These are phyloP conservation scores for Machaerirhynchus nigripectus DNA, from an alignment of 2,113 vertebrate species.

Conservation along the genomic window DNA sequence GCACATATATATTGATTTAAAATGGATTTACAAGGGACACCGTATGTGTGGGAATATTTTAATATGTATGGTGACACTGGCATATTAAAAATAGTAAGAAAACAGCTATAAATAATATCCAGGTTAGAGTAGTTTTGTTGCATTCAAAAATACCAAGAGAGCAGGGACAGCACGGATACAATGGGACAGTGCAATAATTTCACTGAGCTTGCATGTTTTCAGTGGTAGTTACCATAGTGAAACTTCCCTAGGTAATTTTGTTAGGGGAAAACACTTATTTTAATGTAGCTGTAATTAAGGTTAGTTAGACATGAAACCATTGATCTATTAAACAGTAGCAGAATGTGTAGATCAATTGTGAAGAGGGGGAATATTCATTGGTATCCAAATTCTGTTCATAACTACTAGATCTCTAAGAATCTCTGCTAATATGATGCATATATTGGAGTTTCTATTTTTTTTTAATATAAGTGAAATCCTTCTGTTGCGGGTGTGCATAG, in stretches of 20 bases:
- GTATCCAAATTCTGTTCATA: background rate
- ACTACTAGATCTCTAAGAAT: background rate
- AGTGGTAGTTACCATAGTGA: background rate
- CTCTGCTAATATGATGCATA: background rate
- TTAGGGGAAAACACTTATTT: background rate
- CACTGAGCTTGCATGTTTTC: background rate
- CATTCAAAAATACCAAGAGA: background rate
- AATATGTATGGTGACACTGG: background rate
- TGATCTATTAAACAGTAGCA: background rate
- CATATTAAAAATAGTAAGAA: background rate
- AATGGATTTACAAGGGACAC: background rate
- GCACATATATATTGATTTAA: background rate
- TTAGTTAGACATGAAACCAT: background rate
- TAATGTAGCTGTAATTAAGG: background rate
- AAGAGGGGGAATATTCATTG: background rate
- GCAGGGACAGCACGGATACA: background rate
- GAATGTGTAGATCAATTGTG: background rate
- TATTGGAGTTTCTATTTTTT: background rate
- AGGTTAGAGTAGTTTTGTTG: background rate
- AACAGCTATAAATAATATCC: background rate
- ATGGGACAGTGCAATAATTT: background rate
- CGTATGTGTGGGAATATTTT: background rate
- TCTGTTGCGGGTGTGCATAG: background rate
- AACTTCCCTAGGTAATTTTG: background rate
- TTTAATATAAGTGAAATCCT: background rate